Base-by-base conservation (phyloP, 2,797 vertebrate species). In the Argentina silus region DNA sequence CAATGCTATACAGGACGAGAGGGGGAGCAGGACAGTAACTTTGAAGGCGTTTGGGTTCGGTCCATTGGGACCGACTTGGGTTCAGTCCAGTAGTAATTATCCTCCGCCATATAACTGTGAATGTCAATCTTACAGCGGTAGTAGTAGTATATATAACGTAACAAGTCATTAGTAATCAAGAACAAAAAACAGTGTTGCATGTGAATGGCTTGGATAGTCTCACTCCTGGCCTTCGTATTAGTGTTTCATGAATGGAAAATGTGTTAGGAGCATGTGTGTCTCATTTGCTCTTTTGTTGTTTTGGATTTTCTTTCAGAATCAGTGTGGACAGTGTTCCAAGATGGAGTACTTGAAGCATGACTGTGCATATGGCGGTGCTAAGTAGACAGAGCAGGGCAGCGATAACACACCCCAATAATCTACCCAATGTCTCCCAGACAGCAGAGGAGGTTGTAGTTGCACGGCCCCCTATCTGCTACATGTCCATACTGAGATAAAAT, bases 201-300 rank as follows among this genome's bases (percentile, higher is more conserved):
- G 73, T 60, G 59, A 59, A 23, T 78, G 72, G 78, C 78, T 77
- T 87, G 85, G 84, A 85, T 84, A 70, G 62, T 78, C 12, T 88
- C 82, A 84, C 79, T 88, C 89, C 89, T 84, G 84, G 84, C 85
- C 53, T 64, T 80, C 75, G 66, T 78, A 68, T 76, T 70, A 15
- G 62, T 45, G 83, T 63, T 69, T 74, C 50, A 36, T 64, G 43
- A 73, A 78, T 42, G 61, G 76, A 63, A 62, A 71, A 74, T 76
- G 80, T 78, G 87, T 88, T 80, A 77, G 67, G 67, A 80, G 78
- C 85, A 88, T 87, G 85, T 88, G 90, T 72, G 67, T 89, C 80
- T 88, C 71, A 86, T 90, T 91, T 91, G 57, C 36, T 42, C 73
- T 63, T 71, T 75, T 78, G 56, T 36, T 62, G 62, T 70, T 56